Conservation (phyloP, 2,797 vertebrate genomes). For the Chloroceryle amazona region DNA sequence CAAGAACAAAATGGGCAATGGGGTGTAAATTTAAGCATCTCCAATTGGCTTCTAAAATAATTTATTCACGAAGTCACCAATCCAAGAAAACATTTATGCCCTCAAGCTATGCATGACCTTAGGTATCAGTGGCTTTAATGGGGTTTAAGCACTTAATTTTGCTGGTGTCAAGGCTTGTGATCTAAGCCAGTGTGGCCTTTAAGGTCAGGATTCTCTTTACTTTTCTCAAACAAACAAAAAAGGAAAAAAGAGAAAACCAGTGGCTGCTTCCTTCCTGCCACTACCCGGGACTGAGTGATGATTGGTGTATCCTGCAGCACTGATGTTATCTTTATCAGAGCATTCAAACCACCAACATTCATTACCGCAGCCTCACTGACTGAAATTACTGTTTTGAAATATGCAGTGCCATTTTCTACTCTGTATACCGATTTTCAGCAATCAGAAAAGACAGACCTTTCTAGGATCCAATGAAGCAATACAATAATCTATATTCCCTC, state of each 20-base stretch:
- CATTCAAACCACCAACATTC: constrained; percentile 46
- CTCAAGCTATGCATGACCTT: not conserved
- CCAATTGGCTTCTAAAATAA: not conserved
- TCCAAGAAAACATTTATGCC: not conserved
- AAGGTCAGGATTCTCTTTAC: not conserved
- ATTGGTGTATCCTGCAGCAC: constrained; percentile 1
- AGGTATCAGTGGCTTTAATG: not conserved
- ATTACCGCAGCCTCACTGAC: constrained; percentile 14
- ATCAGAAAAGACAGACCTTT: constrained; percentile 52
- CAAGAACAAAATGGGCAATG: not conserved
- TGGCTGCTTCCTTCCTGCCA: not conserved
- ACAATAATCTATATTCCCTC: constrained; percentile 50
- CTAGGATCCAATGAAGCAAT: constrained; percentile 57
- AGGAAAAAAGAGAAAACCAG: not conserved
- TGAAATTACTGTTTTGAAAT: constrained; percentile 61
- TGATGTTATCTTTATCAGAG: constrained; percentile 51
- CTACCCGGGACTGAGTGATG: not conserved
- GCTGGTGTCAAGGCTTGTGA: not conserved
- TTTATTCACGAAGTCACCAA: not conserved
- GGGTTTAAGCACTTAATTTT: not conserved
- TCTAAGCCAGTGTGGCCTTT: not conserved
- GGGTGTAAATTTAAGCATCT: not conserved
- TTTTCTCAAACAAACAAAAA: not conserved
- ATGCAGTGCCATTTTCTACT: constrained; percentile 38
- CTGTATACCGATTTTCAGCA: constrained; percentile 33